phyloP scores from a whole-genome alignment of 2,797 vertebrate genomes.

The Ataeniobius toweri region DNA sequence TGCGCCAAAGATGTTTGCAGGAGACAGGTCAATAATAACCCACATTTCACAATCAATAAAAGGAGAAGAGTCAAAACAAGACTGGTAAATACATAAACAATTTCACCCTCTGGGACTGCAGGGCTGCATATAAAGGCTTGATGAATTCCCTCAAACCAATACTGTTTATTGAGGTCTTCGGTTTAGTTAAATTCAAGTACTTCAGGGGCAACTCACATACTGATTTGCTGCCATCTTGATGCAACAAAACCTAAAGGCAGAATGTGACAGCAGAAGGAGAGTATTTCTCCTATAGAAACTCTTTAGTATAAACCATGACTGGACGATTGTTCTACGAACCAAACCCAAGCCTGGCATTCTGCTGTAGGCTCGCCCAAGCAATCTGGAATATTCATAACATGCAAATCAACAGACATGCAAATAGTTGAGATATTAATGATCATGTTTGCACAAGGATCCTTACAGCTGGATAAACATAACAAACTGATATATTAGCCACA shows the following conservation, averaged over 20 bases:
- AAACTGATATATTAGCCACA: no score
- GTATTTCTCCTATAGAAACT: conserved; percentile 29
- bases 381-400: no score
- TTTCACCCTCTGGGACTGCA: not conserved
- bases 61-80: not conserved
- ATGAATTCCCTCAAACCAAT: not conserved
- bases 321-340: not conserved
- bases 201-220: conserved; percentile 1
- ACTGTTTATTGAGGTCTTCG: not conserved
- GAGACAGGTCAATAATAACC: not conserved
- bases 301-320: conserved; percentile 3
- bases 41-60: not conserved
- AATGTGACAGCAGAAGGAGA: conserved; percentile 18
- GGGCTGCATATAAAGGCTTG: not conserved
- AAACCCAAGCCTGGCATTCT: not conserved
- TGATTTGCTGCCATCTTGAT: conserved; percentile 11
- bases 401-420: no score
- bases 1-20: not conserved
- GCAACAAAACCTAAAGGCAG: conserved; percentile 19
- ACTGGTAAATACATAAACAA: not conserved
- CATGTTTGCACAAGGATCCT: no score
- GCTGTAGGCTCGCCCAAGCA: not conserved
- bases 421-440: no score
- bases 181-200: conserved; percentile 32
- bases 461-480: no score